Base-by-base conservation (phyloP, 1,140 invertebrate species). In the Geopemphigus sp. region DNA sequence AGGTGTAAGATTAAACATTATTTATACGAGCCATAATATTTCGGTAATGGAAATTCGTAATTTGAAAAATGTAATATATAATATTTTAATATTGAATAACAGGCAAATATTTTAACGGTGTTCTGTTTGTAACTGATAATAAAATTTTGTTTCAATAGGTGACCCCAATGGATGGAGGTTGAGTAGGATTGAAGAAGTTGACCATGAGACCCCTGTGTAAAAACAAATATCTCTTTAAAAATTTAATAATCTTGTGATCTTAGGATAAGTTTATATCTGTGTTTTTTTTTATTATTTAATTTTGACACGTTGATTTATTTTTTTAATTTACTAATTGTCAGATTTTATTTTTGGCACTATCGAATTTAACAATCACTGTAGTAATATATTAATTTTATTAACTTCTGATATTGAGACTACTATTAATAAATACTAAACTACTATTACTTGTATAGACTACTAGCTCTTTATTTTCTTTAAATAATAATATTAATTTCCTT, bases 131-230 rank as follows among this genome's bases (percentile, higher is more conserved):
- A 59, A 70, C 26, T 26, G n/a, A n/a, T n/a, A 76, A 66, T 68
- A 39, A 12, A 15, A 32, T 57, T 80, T 86, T 85, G 73, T 87
- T 90, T 90, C 8, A 39, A 39, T 90, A 83, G 90, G 89, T 80
- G 91, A 93, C 87, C 90, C 90, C 81, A 92, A 92, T 86, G 91
- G 91, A 82, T 93, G 92, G 92, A 88, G 92, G 82, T 88, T 93
- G 82, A 92, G 92, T 83, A 88, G 91, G 84, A 93, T 93, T 85
- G 91, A 93, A 87, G 92, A 93, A 87, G 89, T 90, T 84, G 92
- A 93, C 84, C 91, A 92, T 83, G 92, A 93, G 86, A 93, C 92
- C 83, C 91, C 91, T 82, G 92, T 93, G 83, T 93, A 89, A 92
- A 86, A 26, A 70, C n/a, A 64, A 66, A 32, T 61, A 78, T 78